Conservation (phyloP, 2,797 vertebrate genomes). For the Onychomys torridus region DNA sequence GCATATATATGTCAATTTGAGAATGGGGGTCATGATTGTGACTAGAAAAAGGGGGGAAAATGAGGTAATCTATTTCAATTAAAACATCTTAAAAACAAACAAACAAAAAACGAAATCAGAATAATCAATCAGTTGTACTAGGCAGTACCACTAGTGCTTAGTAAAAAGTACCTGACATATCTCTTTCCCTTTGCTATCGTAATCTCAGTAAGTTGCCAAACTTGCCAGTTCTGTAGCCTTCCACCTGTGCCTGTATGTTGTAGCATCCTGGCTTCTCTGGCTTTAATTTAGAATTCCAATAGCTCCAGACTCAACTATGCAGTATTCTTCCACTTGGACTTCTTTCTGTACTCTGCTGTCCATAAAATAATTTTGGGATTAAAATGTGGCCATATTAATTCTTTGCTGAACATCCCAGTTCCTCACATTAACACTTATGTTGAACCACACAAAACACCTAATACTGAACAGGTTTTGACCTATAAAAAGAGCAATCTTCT, state of each 20-base stretch:
- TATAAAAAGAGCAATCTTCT: constrained; percentile 4
- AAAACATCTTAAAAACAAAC: background rate
- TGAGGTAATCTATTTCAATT: background rate
- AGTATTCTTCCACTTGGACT: background rate
- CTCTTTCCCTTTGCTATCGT: background rate
- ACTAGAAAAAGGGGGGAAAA: background rate
- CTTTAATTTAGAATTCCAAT: background rate
- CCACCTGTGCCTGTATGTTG: background rate
- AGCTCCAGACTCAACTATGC: background rate
- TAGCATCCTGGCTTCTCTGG: background rate
- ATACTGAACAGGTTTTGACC: background rate
- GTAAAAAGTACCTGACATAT: background rate
- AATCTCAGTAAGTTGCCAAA: constrained; percentile 7
- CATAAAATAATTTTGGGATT: background rate
- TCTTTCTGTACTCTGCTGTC: background rate
- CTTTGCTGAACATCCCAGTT: background rate
- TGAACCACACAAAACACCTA: background rate
- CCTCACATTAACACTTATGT: background rate
- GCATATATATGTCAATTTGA: background rate
- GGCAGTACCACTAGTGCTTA: background rate
- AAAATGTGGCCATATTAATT: background rate
- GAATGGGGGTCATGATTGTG: background rate
- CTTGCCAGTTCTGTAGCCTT: background rate
- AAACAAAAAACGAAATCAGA: background rate
- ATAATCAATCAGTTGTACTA: background rate